A percentile compares a stretch with the other conserved stretches of the same genome.
Evolutionary conservation across 2,888 invertebrate genomes (phyloP).

Genomic region (Chouioia cunea): DNA sequence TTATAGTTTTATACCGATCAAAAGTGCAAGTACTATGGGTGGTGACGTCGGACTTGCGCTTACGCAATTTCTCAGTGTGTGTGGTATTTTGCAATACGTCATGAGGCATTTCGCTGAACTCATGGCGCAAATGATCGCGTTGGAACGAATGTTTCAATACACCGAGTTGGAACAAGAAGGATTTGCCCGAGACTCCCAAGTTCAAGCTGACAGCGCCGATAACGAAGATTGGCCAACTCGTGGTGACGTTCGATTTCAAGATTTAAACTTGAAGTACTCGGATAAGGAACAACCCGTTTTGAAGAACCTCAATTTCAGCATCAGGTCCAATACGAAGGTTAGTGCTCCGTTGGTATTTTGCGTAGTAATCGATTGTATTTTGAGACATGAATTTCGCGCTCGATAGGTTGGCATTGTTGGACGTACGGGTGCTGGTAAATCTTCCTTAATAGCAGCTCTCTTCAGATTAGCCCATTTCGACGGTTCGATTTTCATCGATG

Average conservation of each 20-base stretch:
- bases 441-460: slow-evolving; percentile 83
- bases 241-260: slow-evolving; percentile 75
- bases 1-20: no score
- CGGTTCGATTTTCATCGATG: slow-evolving; percentile 83
- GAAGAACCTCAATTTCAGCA: slow-evolving; percentile 78
- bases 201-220: slow-evolving; percentile 72
- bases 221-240: slow-evolving; percentile 77
- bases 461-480: slow-evolving; percentile 84
- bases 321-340: slow-evolving; percentile 80
- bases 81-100: slow-evolving; percentile 85
- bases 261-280: slow-evolving; percentile 76
- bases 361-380: no score
- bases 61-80: slow-evolving; percentile 77
- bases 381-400: no score
- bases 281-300: slow-evolving; percentile 78
- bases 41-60: slow-evolving; percentile 81
- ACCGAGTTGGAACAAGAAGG: slow-evolving; percentile 75
- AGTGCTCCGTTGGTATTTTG: slow-evolving; percentile 65
- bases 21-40: slow-evolving; percentile 68
- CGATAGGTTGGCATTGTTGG: slow-evolving; percentile 84
- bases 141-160: slow-evolving; percentile 86
- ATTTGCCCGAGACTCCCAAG: no score
- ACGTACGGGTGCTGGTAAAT: slow-evolving; percentile 90
- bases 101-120: slow-evolving; percentile 84
- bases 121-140: slow-evolving; percentile 81